phyloP scores from a whole-genome alignment of 2,797 vertebrate genomes.

The Botia almorhae region DNA sequence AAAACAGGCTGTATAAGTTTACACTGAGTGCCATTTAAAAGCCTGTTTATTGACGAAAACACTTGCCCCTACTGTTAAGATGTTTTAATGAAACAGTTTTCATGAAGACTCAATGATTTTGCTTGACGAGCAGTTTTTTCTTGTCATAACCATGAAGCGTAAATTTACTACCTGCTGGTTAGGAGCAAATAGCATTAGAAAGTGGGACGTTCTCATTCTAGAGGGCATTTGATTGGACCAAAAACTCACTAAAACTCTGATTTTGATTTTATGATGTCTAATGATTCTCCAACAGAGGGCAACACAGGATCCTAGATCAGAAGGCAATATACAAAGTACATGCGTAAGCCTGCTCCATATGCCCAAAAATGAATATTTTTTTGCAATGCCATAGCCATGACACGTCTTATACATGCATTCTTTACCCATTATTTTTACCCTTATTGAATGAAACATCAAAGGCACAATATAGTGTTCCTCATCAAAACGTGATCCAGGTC shows the following conservation, averaged over 20 bases:
- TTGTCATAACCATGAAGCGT: too few species aligned
- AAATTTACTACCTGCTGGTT: too few species aligned
- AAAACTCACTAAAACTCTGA: neutral
- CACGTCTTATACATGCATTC: constrained; percentile 4
- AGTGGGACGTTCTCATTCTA: neutral
- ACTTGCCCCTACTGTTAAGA: neutral
- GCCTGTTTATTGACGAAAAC: neutral
- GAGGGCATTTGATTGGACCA: neutral
- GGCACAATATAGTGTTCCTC: neutral
- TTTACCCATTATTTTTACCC: constrained; percentile 4
- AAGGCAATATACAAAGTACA: neutral
- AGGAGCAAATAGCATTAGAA: neutral
- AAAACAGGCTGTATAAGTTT: neutral
- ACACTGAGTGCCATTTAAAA: neutral
- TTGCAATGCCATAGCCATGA: neutral
- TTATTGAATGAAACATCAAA: neutral
- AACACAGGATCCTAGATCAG: constrained; percentile 63
- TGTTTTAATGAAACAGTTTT: too few species aligned
- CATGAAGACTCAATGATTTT: neutral
- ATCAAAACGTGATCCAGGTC: constrained; percentile 34
- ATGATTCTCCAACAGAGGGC: constrained; percentile 69
- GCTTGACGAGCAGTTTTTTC: neutral
- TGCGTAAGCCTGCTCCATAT: constrained; percentile 12
- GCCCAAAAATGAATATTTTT: neutral
- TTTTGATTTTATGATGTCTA: neutral